phyloP scores from a whole-genome alignment of 2,797 vertebrate genomes.

The Alcedo quadribrachys region DNA sequence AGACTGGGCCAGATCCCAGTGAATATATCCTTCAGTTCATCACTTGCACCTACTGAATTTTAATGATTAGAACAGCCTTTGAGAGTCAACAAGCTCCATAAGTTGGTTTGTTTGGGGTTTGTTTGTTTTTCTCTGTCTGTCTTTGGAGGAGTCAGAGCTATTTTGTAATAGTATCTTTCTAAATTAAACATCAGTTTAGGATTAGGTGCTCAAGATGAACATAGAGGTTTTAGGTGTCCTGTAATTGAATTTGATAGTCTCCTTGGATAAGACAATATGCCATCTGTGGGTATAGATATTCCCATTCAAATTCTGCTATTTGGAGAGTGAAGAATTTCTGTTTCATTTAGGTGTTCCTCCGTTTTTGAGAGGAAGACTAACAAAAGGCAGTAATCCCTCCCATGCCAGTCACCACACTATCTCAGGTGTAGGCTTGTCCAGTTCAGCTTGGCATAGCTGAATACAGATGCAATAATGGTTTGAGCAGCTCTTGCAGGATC shows the following conservation, averaged over 20 bases:
- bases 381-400: neutral
- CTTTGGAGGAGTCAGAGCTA: neutral
- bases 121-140: neutral
- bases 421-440: fast-evolving
- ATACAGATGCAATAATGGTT: neutral
- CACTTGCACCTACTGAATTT: neutral
- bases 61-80: neutral
- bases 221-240: neutral
- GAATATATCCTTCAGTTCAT: neutral
- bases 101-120: neutral
- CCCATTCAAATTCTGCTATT: neutral
- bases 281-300: neutral
- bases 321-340: neutral
- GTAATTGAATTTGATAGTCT: neutral
- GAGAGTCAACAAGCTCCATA: neutral
- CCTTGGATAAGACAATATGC: neutral
- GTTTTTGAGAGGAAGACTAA: neutral
- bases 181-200: neutral
- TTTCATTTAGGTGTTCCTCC: neutral
- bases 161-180: neutral
- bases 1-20: neutral
- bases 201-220: neutral
- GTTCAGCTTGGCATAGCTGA: neutral
- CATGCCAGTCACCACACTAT: fast-evolving
- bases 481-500: neutral